Percentiles rank a stretch among this genome's conserved stretches.
These are phyloP conservation scores for Erythrolamprus reginae DNA, from an alignment of 2,113 vertebrate genomes.

Conservation along the genomic window DNA sequence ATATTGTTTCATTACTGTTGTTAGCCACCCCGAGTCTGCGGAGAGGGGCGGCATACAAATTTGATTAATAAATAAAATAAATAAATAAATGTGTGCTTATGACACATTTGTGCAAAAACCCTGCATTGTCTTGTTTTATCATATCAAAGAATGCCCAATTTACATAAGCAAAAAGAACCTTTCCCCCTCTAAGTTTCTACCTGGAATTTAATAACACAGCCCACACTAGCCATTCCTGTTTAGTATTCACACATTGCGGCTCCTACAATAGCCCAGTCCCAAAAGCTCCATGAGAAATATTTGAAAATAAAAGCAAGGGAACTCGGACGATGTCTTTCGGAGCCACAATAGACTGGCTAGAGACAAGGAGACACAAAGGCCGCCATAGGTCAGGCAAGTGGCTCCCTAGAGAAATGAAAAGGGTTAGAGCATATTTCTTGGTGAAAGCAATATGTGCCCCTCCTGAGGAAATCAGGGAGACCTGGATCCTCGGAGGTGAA, in stretches of 20 bases:
- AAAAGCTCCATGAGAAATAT: neutral
- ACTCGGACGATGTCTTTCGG: neutral
- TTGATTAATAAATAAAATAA: too few species aligned
- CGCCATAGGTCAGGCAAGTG: neutral
- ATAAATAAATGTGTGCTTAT: neutral
- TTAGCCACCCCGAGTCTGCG: too few species aligned
- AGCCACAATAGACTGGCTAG: neutral
- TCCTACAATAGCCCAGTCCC: neutral
- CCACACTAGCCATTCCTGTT: neutral
- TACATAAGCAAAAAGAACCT: neutral
- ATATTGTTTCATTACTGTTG: too few species aligned
- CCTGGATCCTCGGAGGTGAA: fast-evolving
- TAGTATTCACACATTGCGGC: neutral
- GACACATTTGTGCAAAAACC: neutral
- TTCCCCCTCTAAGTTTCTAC: neutral
- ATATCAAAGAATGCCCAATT: neutral
- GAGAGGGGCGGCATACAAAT: too few species aligned
- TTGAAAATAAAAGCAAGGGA: neutral
- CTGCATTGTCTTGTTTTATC: neutral
- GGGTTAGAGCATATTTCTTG: neutral
- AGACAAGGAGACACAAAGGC: neutral
- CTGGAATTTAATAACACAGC: neutral
- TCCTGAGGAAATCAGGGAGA: neutral
- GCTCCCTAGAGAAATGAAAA: conserved; percentile 1
- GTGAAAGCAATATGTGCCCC: neutral